A percentile compares a stretch with the other conserved stretches of the same genome.
These are phyloP conservation scores for Gymnoscopelus microlampas DNA, from an alignment of 2,797 vertebrate genomes.

Conservation along the genomic window DNA sequence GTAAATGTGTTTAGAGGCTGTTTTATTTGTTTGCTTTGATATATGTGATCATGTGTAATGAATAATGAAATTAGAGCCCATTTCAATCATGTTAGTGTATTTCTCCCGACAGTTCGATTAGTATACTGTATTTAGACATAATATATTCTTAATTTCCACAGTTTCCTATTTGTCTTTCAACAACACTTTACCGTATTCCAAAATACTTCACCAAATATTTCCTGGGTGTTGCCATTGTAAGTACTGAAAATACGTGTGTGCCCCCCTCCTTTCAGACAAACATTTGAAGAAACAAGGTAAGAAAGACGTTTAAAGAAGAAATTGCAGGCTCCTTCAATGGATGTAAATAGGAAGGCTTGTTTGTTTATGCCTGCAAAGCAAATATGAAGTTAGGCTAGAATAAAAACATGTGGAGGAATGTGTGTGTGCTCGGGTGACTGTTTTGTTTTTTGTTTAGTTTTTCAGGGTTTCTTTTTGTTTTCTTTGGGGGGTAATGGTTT, in stretches of 20 bases:
- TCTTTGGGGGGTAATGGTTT: background rate
- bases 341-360: conserved; percentile 31
- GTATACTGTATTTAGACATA: background rate
- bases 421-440: conserved; percentile 24
- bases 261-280: conserved; percentile 39
- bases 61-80: background rate
- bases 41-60: conserved; percentile 10
- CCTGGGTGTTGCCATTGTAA: conserved; percentile 4
- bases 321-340: conserved; percentile 23
- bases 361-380: conserved; percentile 34
- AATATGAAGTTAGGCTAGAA: conserved; percentile 34
- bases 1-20: background rate
- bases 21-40: conserved; percentile 21
- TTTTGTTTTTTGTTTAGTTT: conserved; percentile 14
- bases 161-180: conserved; percentile 14
- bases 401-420: conserved; percentile 6
- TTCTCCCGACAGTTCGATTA: conserved; percentile 1
- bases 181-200: conserved; percentile 14
- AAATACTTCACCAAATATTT: conserved; percentile 20
- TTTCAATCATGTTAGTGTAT: conserved; percentile 6
- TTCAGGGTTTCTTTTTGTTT: conserved; percentile 16
- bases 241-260: conserved; percentile 28
- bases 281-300: conserved; percentile 54
- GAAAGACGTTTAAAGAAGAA: conserved; percentile 27
- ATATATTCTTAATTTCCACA: background rate